Conservation (phyloP, 2,797 vertebrate genomes). For the Eremophila alpestris region DNA sequence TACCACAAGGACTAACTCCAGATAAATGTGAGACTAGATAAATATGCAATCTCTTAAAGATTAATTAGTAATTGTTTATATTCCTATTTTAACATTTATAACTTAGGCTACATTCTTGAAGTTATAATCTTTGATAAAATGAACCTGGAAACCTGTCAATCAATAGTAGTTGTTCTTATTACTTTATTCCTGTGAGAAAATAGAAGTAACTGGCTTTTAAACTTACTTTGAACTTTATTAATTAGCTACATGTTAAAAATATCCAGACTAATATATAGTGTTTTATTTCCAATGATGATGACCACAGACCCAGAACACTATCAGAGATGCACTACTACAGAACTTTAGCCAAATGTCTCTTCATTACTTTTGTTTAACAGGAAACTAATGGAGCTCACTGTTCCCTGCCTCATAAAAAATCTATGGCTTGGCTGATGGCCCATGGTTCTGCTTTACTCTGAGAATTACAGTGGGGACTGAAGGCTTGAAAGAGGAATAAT, state of each 20-base stretch:
- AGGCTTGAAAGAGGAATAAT: not conserved
- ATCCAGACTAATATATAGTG: not conserved
- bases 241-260: not conserved
- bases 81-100: not conserved
- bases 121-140: not conserved
- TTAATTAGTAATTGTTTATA: not conserved
- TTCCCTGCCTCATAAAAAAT: not conserved
- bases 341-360: not conserved
- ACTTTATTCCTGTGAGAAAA: not conserved
- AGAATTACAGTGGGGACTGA: not conserved
- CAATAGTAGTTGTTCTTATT: not conserved
- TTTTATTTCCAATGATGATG: not conserved
- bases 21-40: not conserved
- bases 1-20: not conserved
- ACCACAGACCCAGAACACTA: not conserved
- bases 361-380: slow-evolving; percentile 24
- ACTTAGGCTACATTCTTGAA: not conserved
- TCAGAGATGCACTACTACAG: not conserved
- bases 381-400: slow-evolving; percentile 4
- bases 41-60: not conserved
- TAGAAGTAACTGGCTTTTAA: not conserved
- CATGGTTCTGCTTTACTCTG: not conserved
- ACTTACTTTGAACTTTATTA: not conserved
- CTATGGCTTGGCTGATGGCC: not conserved
- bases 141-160: not conserved